These are phyloP conservation scores for Mycteria americana DNA, from an alignment of 2,797 vertebrate genomes.

Conservation along the genomic window DNA sequence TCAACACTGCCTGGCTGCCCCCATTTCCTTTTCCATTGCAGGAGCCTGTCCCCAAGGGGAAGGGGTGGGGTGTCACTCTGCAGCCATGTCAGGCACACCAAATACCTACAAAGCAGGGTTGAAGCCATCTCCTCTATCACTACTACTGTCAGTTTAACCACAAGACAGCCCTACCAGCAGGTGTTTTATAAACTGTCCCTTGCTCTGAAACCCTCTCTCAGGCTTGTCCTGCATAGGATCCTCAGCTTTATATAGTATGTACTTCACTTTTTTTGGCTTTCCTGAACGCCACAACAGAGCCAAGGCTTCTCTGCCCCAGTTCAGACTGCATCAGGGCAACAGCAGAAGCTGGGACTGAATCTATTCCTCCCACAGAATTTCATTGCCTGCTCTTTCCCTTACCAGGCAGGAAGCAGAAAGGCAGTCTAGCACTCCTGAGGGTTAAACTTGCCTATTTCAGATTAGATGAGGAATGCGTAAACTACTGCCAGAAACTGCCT, in stretches of 20 bases:
- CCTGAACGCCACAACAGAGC: not conserved
- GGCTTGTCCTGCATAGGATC: not conserved
- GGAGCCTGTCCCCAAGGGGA: not conserved
- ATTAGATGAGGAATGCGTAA: not conserved
- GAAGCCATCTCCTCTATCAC: not conserved
- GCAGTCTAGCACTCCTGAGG: not conserved
- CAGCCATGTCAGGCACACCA: not conserved
- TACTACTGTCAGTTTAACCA: slow-evolving; percentile 29
- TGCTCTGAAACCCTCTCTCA: not conserved
- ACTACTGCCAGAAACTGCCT: not conserved
- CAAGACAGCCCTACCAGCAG: not conserved
- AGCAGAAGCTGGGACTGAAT: not conserved
- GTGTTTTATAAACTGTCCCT: not conserved
- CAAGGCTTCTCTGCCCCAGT: not conserved
- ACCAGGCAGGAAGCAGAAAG: not conserved
- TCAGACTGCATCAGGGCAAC: not conserved
- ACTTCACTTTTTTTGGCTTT: not conserved
- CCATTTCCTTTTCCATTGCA: not conserved
- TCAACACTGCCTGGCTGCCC: not conserved
- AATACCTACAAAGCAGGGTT: not conserved
- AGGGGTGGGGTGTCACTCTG: not conserved
- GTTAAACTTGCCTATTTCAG: not conserved
- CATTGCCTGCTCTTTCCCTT: not conserved
- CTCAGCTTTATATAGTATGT: not conserved
- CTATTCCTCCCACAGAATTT: not conserved